Percentiles rank a stretch among this genome's conserved stretches.
These are phyloP conservation scores for Anseranas semipalmata DNA, from an alignment of 2,113 vertebrate genomes.

Conservation along the genomic window DNA sequence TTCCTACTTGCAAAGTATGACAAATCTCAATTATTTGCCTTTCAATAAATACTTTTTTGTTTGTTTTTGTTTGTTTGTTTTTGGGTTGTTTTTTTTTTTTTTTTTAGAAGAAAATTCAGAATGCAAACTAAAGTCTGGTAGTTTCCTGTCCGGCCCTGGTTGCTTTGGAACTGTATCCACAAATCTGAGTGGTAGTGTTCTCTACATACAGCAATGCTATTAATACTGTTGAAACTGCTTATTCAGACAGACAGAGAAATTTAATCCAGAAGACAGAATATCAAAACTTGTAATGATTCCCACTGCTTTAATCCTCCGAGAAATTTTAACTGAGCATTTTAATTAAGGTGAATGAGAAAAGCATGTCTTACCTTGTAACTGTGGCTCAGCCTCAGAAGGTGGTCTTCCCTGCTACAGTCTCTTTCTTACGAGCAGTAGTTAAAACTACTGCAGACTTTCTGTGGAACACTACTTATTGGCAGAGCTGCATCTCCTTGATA, in stretches of 20 bases:
- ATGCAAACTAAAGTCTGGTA: not conserved
- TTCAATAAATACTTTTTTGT: not conserved
- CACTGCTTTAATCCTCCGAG: not conserved
- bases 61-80: too few species aligned
- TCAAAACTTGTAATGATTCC: not conserved
- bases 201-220: not conserved
- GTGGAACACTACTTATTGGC: not conserved
- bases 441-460: not conserved
- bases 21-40: not conserved
- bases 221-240: not conserved
- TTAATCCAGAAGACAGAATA: not conserved
- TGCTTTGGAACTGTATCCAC: not conserved
- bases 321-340: not conserved
- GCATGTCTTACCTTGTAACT: not conserved
- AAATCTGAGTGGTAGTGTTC: not conserved
- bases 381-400: not conserved
- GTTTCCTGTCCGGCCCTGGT: not conserved
- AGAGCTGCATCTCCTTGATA: not conserved
- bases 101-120: not conserved
- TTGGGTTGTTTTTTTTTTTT: too few species aligned
- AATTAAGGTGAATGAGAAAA: constrained; percentile 19
- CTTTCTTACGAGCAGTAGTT: not conserved
- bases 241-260: not conserved
- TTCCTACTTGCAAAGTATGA: not conserved
- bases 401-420: not conserved